Percentiles rank a stretch among this genome's conserved stretches.
These are phyloP conservation scores for Agapornis roseicollis DNA, from an alignment of 2,113 vertebrate species.

Conservation along the genomic window DNA sequence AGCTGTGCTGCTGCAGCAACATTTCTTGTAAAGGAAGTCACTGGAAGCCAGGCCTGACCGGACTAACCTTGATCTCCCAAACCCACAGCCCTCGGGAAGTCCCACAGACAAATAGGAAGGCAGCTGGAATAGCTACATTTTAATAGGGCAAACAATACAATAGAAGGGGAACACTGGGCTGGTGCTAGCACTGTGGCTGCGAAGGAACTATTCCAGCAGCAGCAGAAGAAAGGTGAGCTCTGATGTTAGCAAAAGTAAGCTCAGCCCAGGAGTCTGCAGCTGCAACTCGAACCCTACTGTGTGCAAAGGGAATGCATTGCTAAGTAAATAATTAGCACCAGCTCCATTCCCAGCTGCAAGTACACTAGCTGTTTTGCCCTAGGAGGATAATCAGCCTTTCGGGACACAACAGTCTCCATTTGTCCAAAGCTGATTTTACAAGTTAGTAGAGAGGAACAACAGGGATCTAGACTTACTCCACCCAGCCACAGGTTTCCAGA, in stretches of 20 bases:
- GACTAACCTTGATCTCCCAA: slow-evolving; percentile 31
- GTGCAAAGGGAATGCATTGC: not conserved
- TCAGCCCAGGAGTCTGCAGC: not conserved
- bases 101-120: slow-evolving; percentile 25
- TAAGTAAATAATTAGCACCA: slow-evolving; percentile 36
- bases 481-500: not conserved
- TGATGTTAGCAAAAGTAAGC: not conserved
- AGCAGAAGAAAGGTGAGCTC: not conserved
- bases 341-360: not conserved
- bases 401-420: not conserved
- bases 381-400: not conserved
- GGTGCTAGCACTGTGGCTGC: not conserved
- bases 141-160: slow-evolving; percentile 13
- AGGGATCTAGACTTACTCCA: not conserved
- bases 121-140: not conserved
- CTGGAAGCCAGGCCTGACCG: not conserved
- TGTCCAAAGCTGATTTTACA: not conserved
- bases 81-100: not conserved
- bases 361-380: not conserved
- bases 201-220: not conserved
- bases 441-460: not conserved
- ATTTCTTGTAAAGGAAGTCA: not conserved
- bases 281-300: not conserved
- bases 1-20: not conserved
- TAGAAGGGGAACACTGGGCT: not conserved